These are phyloP conservation scores for Ondatra zibethicus DNA, from an alignment of 2,113 vertebrate genomes.

Conservation along the genomic window DNA sequence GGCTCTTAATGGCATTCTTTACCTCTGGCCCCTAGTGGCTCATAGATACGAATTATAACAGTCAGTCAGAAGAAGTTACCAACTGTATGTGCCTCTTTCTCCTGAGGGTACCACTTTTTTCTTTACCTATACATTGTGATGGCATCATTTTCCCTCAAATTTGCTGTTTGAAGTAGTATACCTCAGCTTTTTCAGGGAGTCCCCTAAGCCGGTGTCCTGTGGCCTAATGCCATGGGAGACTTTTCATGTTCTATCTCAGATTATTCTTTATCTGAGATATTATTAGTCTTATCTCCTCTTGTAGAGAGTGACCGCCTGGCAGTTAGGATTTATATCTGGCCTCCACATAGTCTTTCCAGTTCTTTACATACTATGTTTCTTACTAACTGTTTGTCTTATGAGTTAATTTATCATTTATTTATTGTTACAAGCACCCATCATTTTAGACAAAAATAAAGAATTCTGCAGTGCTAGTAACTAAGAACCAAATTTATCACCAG, in stretches of 20 bases:
- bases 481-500: neutral
- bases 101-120: no score
- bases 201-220: neutral
- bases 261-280: no score
- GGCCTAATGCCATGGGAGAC: neutral
- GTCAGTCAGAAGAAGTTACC: neutral
- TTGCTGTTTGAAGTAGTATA: neutral
- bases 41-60: neutral
- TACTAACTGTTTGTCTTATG: constrained; percentile 25
- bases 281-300: neutral
- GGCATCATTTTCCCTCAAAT: neutral
- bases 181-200: neutral
- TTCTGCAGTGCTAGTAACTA: neutral
- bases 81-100: neutral
- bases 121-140: neutral
- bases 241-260: neutral
- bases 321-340: neutral
- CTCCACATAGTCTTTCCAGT: neutral
- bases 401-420: neutral
- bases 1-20: neutral
- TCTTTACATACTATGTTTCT: neutral
- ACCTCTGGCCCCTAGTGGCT: neutral
- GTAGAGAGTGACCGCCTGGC: neutral
- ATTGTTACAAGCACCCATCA: neutral
- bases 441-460: neutral